Percentiles rank a stretch among this genome's conserved stretches.
Evolutionary conservation across 92 coral and sea anemone genomes (phyloP).

Genomic region (Phymanthus crucifer): DNA sequence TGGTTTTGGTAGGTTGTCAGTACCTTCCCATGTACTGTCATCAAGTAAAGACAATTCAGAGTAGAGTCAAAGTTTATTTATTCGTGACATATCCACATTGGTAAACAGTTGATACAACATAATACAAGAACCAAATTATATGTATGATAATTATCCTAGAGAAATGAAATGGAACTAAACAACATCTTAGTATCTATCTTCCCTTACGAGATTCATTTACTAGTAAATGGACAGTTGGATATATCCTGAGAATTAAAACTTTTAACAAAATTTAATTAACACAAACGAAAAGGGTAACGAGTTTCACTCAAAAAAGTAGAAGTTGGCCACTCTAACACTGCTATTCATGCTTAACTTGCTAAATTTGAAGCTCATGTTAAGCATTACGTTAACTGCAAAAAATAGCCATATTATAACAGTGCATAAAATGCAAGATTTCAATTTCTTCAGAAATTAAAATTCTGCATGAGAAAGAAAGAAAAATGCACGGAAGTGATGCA

Average conservation of each 20-base stretch:
- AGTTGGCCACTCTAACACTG: no score
- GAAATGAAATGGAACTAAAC: constrained; percentile 23
- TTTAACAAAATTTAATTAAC: not conserved
- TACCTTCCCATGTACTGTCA: no score
- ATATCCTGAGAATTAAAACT: not conserved
- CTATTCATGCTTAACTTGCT: not conserved
- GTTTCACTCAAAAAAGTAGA: not conserved
- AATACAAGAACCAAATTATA: constrained; percentile 32
- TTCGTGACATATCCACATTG: constrained; percentile 32
- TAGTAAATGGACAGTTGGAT: not conserved
- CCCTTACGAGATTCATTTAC: not conserved
- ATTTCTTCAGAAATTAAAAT: not conserved
- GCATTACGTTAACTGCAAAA: not conserved
- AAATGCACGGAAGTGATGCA: not conserved
- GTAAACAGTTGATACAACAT: constrained; percentile 21
- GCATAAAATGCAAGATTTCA: not conserved
- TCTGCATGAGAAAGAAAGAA: not conserved
- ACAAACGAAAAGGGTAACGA: not conserved
- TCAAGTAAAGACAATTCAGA: not conserved
- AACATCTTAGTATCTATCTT: not conserved
- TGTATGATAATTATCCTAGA: constrained; percentile 29
- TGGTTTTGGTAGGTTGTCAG: no score
- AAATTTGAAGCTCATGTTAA: not conserved
- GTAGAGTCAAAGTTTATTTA: constrained; percentile 40
- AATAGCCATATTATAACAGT: no score